These are phyloP conservation scores for Mongoloraphidia duomilia DNA, from an alignment of 2,888 invertebrate genomes.

Conservation along the genomic window DNA sequence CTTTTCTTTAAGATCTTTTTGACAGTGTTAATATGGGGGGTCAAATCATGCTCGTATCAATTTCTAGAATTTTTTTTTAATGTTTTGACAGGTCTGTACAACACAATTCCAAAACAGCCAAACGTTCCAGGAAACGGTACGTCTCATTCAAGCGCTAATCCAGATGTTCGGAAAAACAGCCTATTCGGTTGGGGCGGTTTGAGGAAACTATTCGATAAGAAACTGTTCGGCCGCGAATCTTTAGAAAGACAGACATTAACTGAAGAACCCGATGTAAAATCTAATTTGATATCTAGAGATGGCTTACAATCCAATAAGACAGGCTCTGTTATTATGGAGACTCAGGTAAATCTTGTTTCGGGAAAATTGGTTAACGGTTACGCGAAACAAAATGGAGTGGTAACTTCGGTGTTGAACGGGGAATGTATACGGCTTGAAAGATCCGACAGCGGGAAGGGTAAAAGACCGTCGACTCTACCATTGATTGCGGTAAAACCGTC, in stretches of 20 bases:
- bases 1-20: too few relatives aligned
- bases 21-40: too few relatives aligned
- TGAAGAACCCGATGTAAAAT: constrained; percentile 10
- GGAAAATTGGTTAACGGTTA: constrained; percentile 32
- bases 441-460: constrained; percentile 19
- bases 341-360: constrained; percentile 39
- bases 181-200: constrained; percentile 36
- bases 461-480: constrained; percentile 32
- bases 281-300: constrained; percentile 18
- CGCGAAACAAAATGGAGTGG: constrained; percentile 34
- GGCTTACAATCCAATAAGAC: constrained; percentile 19
- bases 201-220: constrained; percentile 30
- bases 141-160: constrained; percentile 17
- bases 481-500: constrained; percentile 23
- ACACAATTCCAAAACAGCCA: constrained; percentile 26
- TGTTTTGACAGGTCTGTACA: constrained; percentile 1
- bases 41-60: too few relatives aligned
- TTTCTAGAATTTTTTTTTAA: too few relatives aligned
- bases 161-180: constrained; percentile 15
- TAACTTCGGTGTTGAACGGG: constrained; percentile 28
- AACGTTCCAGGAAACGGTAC: constrained; percentile 24
- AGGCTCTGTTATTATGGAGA: constrained; percentile 26
- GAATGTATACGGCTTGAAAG: constrained; percentile 13
- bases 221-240: constrained; percentile 15
- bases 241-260: constrained; percentile 7